A percentile compares a stretch with the other conserved stretches of the same genome.
These are phyloP conservation scores for Brassicogethes aeneus DNA, from an alignment of 2,888 invertebrate genomes.

Conservation along the genomic window DNA sequence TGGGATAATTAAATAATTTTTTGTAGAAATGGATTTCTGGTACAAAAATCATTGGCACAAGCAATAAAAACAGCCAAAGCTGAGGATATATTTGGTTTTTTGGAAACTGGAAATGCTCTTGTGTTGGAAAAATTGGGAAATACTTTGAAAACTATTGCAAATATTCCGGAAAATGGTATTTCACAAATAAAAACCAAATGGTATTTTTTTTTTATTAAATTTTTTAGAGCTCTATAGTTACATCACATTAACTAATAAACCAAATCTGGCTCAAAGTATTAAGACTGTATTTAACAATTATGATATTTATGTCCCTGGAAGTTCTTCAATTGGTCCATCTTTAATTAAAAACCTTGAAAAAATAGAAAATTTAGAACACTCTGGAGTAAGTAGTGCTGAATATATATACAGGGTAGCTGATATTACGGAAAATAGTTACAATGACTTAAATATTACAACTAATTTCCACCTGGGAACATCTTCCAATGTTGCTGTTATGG, in stretches of 20 bases:
- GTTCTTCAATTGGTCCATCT: slow-evolving; percentile 29
- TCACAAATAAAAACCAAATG: too few species aligned
- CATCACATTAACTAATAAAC: slow-evolving; percentile 28
- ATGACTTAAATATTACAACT: slow-evolving; percentile 26
- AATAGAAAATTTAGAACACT: slow-evolving; percentile 30
- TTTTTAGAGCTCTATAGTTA: slow-evolving; percentile 38
- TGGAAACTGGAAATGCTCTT: slow-evolving; percentile 42
- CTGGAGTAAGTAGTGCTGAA: slow-evolving; percentile 21
- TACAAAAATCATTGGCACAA: slow-evolving; percentile 42
- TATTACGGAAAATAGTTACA: slow-evolving; percentile 27
- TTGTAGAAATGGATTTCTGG: slow-evolving; percentile 42
- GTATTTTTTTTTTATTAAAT: too few species aligned
- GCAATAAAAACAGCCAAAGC: slow-evolving; percentile 38
- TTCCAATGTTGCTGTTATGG: slow-evolving; percentile 56
- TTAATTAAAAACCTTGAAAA: slow-evolving; percentile 29
- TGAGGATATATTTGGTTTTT: slow-evolving; percentile 37
- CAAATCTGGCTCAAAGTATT: slow-evolving; percentile 23
- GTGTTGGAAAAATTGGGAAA: slow-evolving; percentile 44
- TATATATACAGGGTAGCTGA: slow-evolving; percentile 30
- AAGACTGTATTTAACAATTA: slow-evolving; percentile 29
- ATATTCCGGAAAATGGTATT: slow-evolving; percentile 38
- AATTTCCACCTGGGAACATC: slow-evolving; percentile 40
- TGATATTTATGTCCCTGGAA: slow-evolving; percentile 34
- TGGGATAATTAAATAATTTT: background rate
- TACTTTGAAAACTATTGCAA: slow-evolving; percentile 47